Base-by-base conservation (phyloP, 2,797 vertebrate species). In the Zalophus californianus region DNA sequence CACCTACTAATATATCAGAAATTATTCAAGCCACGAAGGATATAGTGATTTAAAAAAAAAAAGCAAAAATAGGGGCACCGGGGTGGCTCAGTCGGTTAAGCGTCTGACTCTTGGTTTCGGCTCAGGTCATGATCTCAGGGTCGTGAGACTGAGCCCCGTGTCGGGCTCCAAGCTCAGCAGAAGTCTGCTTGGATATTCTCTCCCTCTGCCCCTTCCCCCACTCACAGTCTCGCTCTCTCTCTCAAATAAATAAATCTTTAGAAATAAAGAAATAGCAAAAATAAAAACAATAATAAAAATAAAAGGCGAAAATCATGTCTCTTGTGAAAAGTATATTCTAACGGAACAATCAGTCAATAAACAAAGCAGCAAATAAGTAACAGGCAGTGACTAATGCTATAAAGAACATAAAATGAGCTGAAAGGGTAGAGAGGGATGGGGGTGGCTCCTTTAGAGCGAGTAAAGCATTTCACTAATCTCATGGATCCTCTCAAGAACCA, bases 271-370 rank as follows among this genome's bases (percentile, higher is more conserved):
- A 72, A 13, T 11, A 38, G 68, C 3, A 10, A 72, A 72, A 38
- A 41, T 41, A 38, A 38, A 70, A 70, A 38, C 5, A 29, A 29
- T 68, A 29, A 62, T 66, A n/a, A 66, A 72, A 72, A 41, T 23
- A 13, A 72, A 72, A 41, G 25, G 21, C 5, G 12, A 75, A 86
- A 93, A 72, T 27, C 60, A 21, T 84, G 60, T 87, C 54, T 85
- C 64, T 75, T 82, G 25, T 94, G 66, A 91, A 91, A 95, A 89
- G 13, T 82, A 72, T 68, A 78, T 77, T 93, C n/a, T 72, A 85
- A n/a, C 35, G 48, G 48, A 50, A 3, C 86, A 92, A 78, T 82
- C 21, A 27, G 29, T 85, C 58, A 82, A 77, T 77, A 62, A 91
- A 64, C 25, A 92, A 92, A 86, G 84, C 90, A 95, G 54, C 41